Evolutionary conservation across 2,888 invertebrate genomes (phyloP), one percentile per base, ranked within the genome.

Genomic region (Bursaphelenchus okinawaensis): DNA sequence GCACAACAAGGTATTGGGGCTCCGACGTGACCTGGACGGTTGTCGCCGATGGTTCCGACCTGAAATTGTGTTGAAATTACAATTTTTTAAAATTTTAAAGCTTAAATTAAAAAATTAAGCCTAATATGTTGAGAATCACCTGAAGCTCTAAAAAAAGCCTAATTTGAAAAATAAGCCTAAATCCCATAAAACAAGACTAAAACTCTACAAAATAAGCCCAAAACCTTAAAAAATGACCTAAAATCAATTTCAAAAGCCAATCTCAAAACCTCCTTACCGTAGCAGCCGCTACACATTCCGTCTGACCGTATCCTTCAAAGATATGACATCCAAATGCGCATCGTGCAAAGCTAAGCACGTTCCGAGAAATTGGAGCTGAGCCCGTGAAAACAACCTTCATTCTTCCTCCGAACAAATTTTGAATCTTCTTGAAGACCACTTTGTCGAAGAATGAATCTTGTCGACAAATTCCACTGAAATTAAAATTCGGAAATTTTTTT

Each of bases 1-100:
- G 90, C 90, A 84, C 91, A 91, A 85, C 93, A 93, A 75, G 92
- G 90, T 67, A 94, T 89, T 68, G 95, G 95, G 77, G 94, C 93
- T 64, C 95, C 95, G 67, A 95, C 94, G 83, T 94, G 93, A 52
- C 85, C 86, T 16, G 77, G 72, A 23, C 67, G 28, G 19, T 72
- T 71, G 57, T 78, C 79, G n/a, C 79, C 83, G 28, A 84, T 83
- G 51, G 84, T 75, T 4, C 84, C 84, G 0, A 76, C 65, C 55
- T 92, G 90, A 60, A 92, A 89, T 4, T n/a, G 40, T 7, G 40
- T 40, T 40, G 12, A 16, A 16, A 40, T 40, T 29, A 29, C 31
- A 29, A 29, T 12, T 40, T 40, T 4, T 4, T 12, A n/a, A 40
- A 40, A 40, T 40, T 40, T 40, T 6, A n/a, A 40, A 16, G 2